Percentiles rank a stretch among this genome's conserved stretches.
Conservation (phyloP, 35 echinoderm and acorn worm genomes). For the Patiria miniata region DNA sequence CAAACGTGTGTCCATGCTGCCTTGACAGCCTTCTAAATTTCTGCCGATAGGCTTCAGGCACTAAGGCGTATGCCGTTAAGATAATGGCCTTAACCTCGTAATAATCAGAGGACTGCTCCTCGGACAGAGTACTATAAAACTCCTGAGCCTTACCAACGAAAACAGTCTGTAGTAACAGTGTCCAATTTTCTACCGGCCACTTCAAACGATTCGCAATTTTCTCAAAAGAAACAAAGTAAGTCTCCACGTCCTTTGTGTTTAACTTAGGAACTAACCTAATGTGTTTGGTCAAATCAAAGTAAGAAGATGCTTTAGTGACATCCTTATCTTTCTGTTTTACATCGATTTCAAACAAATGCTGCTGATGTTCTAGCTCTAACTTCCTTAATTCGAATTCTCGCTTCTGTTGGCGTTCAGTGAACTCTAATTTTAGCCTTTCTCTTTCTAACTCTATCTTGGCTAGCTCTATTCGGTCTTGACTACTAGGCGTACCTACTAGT, state of each 20-base stretch:
- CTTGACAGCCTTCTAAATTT: conserved; percentile 9
- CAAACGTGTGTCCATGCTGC: neutral
- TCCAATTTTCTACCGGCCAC: conserved; percentile 10
- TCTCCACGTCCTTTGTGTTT: conserved; percentile 22
- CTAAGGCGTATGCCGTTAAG: conserved; percentile 12
- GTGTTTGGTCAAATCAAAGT: conserved; percentile 25
- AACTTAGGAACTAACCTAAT: conserved; percentile 39
- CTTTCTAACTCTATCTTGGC: neutral
- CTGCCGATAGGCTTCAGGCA: conserved; percentile 24
- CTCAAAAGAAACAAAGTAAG: conserved; percentile 30
- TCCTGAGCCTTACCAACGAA: no score
- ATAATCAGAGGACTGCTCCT: neutral
- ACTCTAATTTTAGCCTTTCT: neutral
- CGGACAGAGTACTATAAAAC: neutral
- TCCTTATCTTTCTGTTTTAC: neutral
- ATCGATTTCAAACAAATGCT: neutral
- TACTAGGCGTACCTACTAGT: neutral
- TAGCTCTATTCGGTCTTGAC: neutral
- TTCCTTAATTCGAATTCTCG: neutral
- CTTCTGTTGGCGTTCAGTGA: neutral
- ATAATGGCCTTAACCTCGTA: neutral
- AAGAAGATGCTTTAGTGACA: neutral
- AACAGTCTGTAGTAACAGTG: neutral
- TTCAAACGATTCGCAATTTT: conserved; percentile 37
- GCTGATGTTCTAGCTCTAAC: neutral